Evolutionary conservation across 2,797 vertebrate genomes (phyloP).

Genomic region (Valencia hispanica): DNA sequence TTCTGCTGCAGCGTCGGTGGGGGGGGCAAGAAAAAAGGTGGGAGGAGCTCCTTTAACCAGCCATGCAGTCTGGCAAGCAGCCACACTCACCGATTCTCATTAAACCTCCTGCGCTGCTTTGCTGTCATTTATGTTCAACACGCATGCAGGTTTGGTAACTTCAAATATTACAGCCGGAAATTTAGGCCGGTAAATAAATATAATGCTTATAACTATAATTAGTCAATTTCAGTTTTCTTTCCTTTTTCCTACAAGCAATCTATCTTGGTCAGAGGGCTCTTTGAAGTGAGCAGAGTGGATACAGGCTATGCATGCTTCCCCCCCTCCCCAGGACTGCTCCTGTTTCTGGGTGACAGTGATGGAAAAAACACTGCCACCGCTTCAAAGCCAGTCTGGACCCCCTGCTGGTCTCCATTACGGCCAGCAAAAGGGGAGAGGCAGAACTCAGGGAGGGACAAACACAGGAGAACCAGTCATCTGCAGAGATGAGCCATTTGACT

Average conservation of each 20-base stretch:
- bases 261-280: constrained; percentile 32
- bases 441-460: constrained; percentile 49
- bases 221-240: not conserved
- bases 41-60: constrained; percentile 67
- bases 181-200: constrained; percentile 3
- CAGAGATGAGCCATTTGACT: constrained; percentile 44
- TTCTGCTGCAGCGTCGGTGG: constrained; percentile 64
- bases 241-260: constrained; percentile 28
- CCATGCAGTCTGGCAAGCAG: constrained; percentile 49
- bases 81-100: constrained; percentile 30
- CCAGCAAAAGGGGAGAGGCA: constrained; percentile 61
- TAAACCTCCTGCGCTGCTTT: constrained; percentile 10
- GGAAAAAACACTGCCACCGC: constrained; percentile 47
- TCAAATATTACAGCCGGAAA: constrained; percentile 2
- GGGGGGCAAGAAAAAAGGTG: constrained; percentile 57
- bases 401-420: constrained; percentile 69
- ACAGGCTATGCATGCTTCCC: constrained; percentile 12
- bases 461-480: constrained; percentile 44
- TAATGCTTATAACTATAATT: not conserved
- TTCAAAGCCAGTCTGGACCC: constrained; percentile 47
- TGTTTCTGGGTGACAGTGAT: constrained; percentile 57
- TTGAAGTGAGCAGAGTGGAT: constrained; percentile 40
- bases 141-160: not conserved
- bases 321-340: constrained; percentile 30
- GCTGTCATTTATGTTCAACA: constrained; percentile 11